A percentile compares a stretch with the other conserved stretches of the same genome.
These are phyloP conservation scores for Wiebesia pumilae DNA, from an alignment of 1,140 invertebrate species.

Conservation along the genomic window DNA sequence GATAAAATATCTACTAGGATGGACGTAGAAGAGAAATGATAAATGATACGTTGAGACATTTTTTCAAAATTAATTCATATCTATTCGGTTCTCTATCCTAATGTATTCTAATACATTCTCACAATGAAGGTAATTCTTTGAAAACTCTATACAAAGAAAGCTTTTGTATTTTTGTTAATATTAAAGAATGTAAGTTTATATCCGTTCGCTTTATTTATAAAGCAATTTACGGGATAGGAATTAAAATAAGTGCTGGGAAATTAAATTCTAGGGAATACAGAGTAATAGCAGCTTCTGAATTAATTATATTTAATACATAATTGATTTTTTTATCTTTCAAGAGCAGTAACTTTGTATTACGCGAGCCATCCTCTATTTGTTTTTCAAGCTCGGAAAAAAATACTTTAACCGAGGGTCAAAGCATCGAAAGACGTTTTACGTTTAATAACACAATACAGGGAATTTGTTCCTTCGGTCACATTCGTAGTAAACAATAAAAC, in stretches of 20 bases:
- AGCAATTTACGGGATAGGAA: neutral
- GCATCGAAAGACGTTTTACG: too few relatives aligned
- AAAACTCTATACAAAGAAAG: neutral
- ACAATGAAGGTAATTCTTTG: neutral
- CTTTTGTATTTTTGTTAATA: neutral
- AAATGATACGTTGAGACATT: neutral
- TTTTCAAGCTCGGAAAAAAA: neutral
- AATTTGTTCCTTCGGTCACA: too few relatives aligned
- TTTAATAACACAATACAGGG: too few relatives aligned
- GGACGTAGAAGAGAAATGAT: neutral
- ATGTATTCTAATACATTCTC: neutral
- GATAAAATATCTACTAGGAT: neutral
- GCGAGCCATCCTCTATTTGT: neutral
- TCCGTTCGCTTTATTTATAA: neutral
- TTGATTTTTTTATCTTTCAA: constrained; percentile 7
- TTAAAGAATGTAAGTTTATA: neutral
- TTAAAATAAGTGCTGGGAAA: neutral
- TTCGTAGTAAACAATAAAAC: neutral
- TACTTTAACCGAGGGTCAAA: neutral
- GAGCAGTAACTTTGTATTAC: neutral
- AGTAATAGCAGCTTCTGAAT: neutral
- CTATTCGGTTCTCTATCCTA: neutral
- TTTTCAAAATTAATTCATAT: neutral
- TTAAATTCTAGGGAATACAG: neutral
- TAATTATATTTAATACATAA: neutral